phyloP scores from a whole-genome alignment of 2,888 invertebrate species.

The Polietes domitor region DNA sequence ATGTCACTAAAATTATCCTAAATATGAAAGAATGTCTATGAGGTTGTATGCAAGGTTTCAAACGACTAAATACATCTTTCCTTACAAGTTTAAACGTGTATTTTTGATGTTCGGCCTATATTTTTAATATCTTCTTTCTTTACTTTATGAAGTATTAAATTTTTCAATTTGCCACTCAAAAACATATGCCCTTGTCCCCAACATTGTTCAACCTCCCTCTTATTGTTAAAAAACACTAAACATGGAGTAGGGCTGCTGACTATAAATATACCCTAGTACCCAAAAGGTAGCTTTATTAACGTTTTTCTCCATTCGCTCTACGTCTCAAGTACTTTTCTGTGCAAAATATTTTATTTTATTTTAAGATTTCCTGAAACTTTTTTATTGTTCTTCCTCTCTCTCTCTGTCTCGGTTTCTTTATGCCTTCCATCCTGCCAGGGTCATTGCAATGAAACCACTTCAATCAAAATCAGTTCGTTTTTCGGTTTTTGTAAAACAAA shows the following conservation, averaged over 20 bases:
- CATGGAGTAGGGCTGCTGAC: not conserved
- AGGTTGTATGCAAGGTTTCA: too few relatives aligned
- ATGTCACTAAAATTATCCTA: too few relatives aligned
- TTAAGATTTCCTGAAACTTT: constrained; percentile 37
- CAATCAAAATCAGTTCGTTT: not conserved
- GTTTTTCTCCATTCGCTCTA: not conserved
- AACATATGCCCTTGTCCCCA: too few relatives aligned
- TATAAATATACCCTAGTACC: not conserved
- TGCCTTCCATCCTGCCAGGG: constrained; percentile 19
- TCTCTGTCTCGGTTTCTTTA: constrained; percentile 6
- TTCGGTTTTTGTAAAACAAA: not conserved
- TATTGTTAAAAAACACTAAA: not conserved
- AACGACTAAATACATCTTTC: too few relatives aligned
- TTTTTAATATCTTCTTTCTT: too few relatives aligned
- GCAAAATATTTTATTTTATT: constrained; percentile 20
- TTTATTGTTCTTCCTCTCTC: not conserved
- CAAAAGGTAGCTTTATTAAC: constrained; percentile 37
- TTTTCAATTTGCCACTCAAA: too few relatives aligned
- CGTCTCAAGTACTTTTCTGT: not conserved
- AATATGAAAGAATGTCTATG: too few relatives aligned
- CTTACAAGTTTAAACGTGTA: too few relatives aligned
- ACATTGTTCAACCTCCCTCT: not conserved
- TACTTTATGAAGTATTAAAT: too few relatives aligned
- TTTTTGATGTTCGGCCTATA: too few relatives aligned
- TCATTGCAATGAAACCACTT: not conserved